These are phyloP conservation scores for Drosophila truncata DNA, from an alignment of 1,140 invertebrate genomes.

Conservation along the genomic window DNA sequence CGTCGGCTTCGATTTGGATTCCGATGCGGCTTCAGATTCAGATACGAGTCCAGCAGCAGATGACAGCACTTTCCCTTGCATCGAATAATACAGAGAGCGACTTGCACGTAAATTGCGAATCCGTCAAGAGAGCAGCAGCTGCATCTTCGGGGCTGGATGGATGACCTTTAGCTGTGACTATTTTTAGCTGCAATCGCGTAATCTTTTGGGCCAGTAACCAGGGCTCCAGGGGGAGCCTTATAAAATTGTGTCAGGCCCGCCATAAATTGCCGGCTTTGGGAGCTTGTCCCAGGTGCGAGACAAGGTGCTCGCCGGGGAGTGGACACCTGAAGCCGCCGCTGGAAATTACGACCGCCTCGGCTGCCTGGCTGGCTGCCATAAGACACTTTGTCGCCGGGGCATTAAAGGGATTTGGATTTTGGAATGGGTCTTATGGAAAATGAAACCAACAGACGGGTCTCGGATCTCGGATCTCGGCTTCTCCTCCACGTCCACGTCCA, in stretches of 20 bases:
- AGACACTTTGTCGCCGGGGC: conserved; percentile 52
- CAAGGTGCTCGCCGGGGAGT: conserved; percentile 1
- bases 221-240: conserved; percentile 50
- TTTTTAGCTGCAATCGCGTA: conserved; percentile 75
- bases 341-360: conserved; percentile 44
- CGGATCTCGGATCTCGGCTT: conserved; percentile 9
- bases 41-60: conserved; percentile 29
- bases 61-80: conserved; percentile 56
- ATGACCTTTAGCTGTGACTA: conserved; percentile 55
- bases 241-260: conserved; percentile 77
- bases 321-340: conserved; percentile 65
- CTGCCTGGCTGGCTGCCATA: conserved; percentile 28
- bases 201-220: conserved; percentile 44
- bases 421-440: conserved; percentile 29
- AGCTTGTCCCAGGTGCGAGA: conserved; percentile 42
- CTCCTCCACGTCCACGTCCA: background rate
- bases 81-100: conserved; percentile 64
- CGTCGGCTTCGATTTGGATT: conserved; percentile 31
- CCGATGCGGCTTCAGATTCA: conserved; percentile 15
- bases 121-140: conserved; percentile 23
- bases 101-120: conserved; percentile 59
- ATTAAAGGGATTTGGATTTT: conserved; percentile 57
- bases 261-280: conserved; percentile 78
- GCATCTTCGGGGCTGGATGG: conserved; percentile 24
- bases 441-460: conserved; percentile 40